Evolutionary conservation across 2,797 vertebrate species (phyloP), one percentile per base, ranked within the genome.

Genomic region (Liasis olivaceus): DNA sequence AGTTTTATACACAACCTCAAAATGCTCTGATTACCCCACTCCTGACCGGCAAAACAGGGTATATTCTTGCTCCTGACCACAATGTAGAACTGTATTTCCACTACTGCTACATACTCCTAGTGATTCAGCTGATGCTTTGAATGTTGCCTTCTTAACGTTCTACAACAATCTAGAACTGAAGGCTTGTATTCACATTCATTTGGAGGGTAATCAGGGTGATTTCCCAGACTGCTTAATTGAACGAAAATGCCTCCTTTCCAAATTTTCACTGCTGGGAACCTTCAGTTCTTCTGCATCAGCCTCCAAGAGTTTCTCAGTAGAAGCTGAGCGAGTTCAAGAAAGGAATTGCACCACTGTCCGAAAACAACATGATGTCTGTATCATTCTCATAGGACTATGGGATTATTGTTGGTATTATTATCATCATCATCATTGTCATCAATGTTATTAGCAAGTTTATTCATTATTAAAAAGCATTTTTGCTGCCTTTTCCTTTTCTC

Each of bases 401-500:
- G 90, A n/a, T 88, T 64, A 17, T 64, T 88, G 14, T 64, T 51
- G 24, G 12, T 88, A 31, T 88, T 47, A 63, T 88, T 28, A 63
- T 15, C 12, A 81, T 47, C 72, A 24, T 81, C 36, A 81, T 47
- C 20, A 24, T 20, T 24, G 36, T 47, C 72, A 81, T 42, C 42
- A 12, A 9, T 24, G 1, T 81, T 72, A 31, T 72, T 47, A 81
- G 36, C 72, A 81, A 24, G 47, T 81, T 12, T 47, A 81, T 81
- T 81, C 12, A 81, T 81, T 26, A 42, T 87, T 42, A 15, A 31
- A 87, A 91, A 47, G 51, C 89, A 85, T 51, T 95, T 87, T 93
- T 93, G 92, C 93, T 95, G 92, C 92, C 94, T 2, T 0, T 85
- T 88, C 66, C 89, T 89, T 95, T 95, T 13, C 62, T 51, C 92